A percentile compares a stretch with the other conserved stretches of the same genome.
Conservation (phyloP, 2,113 vertebrate genomes). For the Leucoraja erinaceus region DNA sequence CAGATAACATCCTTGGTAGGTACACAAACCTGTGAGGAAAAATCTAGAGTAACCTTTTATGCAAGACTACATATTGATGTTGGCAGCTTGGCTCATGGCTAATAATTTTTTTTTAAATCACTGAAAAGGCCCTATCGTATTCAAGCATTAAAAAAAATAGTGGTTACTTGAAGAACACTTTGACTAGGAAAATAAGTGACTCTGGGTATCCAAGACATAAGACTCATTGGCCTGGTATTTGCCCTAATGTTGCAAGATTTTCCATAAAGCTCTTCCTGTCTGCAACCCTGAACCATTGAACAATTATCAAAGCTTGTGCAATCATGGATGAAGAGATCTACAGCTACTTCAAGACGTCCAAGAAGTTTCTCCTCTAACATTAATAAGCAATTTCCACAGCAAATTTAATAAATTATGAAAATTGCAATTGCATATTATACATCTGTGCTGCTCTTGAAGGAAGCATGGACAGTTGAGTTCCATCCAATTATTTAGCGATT, state of each 20-base stretch:
- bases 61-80: constrained; percentile 26
- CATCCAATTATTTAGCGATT: neutral
- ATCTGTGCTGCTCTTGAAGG: neutral
- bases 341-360: neutral
- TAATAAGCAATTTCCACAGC: neutral
- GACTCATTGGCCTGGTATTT: neutral
- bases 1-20: neutral
- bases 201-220: neutral
- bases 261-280: neutral
- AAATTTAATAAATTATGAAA: neutral
- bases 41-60: neutral
- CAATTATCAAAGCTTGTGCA: neutral
- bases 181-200: neutral
- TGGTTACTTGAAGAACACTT: neutral
- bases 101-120: no score
- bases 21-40: neutral
- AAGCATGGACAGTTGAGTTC: neutral
- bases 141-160: neutral
- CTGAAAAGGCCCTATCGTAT: neutral
- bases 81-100: neutral
- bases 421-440: neutral
- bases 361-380: neutral
- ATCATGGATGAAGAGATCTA: neutral
- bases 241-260: neutral
- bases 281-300: neutral